Evolutionary conservation across 2,888 invertebrate genomes (phyloP).

Genomic region (Drosophila nigritarsus): DNA sequence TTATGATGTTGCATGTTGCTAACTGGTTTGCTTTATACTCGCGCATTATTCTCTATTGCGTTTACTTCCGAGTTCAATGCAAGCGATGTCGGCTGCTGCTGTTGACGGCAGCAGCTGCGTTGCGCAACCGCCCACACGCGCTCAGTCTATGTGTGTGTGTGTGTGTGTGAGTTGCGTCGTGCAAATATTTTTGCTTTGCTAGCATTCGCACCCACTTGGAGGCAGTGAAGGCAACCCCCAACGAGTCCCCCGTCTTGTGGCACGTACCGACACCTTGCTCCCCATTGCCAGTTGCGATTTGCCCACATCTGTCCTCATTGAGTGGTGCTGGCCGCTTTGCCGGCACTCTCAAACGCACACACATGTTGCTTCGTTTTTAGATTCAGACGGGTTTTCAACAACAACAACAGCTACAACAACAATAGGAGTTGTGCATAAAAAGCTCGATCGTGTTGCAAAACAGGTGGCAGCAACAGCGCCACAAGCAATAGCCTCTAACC

Average conservation of each 20-base stretch:
- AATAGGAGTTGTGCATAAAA: constrained; percentile 48
- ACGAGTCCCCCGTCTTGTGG: constrained; percentile 1
- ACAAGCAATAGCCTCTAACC: constrained; percentile 37
- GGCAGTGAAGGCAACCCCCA: constrained; percentile 43
- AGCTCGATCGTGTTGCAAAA: constrained; percentile 66
- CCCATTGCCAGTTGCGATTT: constrained; percentile 41
- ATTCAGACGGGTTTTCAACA: constrained; percentile 72
- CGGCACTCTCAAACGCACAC: constrained; percentile 72
- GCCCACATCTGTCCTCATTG: constrained; percentile 67
- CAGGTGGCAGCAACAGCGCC: constrained; percentile 48
- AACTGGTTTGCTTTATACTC: constrained; percentile 71
- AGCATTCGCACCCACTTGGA: constrained; percentile 63
- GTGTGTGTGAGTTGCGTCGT: constrained; percentile 60
- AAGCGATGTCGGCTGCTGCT: constrained; percentile 43
- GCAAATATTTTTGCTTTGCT: constrained; percentile 71
- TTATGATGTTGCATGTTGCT: constrained; percentile 74
- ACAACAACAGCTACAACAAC: constrained; percentile 28
- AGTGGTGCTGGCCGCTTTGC: constrained; percentile 66
- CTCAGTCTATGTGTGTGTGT: constrained; percentile 11
- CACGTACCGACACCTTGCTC: constrained; percentile 16
- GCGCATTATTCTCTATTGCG: constrained; percentile 73
- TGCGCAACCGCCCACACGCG: constrained; percentile 78
- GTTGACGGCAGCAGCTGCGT: constrained; percentile 43
- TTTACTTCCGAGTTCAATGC: constrained; percentile 81
- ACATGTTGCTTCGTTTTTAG: constrained; percentile 79